A percentile compares a stretch with the other conserved stretches of the same genome.
These are phyloP conservation scores for Arizona elegans DNA, from an alignment of 2,113 vertebrate species.

Conservation along the genomic window DNA sequence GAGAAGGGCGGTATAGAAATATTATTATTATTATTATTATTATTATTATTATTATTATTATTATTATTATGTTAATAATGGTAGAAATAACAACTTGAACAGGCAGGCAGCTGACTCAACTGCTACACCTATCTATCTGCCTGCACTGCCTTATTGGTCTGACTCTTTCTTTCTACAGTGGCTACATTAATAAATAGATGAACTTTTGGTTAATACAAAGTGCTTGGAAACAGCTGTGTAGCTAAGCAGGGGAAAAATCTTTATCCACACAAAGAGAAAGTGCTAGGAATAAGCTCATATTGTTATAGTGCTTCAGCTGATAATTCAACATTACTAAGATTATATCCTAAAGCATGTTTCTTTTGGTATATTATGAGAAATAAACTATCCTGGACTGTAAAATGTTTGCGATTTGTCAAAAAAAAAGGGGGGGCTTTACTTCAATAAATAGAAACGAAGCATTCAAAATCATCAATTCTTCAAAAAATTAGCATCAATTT, in stretches of 20 bases:
- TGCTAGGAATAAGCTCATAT: conserved; percentile 66
- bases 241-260: background rate
- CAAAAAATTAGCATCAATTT: fast-evolving
- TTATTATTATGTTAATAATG: background rate
- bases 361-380: conserved; percentile 50
- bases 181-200: background rate
- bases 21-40: too few relatives aligned
- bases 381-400: conserved; percentile 44
- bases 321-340: conserved; percentile 70
- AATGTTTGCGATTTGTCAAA: background rate
- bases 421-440: background rate
- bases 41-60: too few relatives aligned
- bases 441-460: background rate
- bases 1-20: too few relatives aligned
- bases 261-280: background rate
- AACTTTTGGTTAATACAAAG: conserved; percentile 12
- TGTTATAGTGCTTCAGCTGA: conserved; percentile 52
- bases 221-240: conserved; percentile 38
- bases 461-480: background rate
- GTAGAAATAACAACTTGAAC: background rate
- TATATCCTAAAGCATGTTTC: conserved; percentile 52
- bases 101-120: background rate
- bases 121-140: background rate
- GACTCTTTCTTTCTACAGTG: background rate
- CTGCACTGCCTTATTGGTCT: background rate